phyloP scores from a whole-genome alignment of 2,888 invertebrate species.

The Pherbina coryleti region DNA sequence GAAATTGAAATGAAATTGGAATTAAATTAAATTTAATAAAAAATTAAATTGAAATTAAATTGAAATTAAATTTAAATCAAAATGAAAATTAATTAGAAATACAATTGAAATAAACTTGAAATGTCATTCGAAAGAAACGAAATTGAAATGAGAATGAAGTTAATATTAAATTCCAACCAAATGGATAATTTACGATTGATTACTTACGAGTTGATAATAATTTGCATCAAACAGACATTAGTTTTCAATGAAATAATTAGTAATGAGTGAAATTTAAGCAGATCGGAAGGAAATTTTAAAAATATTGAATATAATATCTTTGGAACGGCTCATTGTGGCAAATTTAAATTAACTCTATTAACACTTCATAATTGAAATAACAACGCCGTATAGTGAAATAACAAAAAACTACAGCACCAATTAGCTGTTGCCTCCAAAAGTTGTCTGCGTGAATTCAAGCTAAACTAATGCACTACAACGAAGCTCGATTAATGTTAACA shows the following conservation, averaged over 20 bases:
- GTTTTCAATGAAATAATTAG: too few species aligned
- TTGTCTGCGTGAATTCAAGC: neutral
- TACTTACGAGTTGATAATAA: too few species aligned
- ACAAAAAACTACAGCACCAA: neutral
- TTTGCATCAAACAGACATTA: too few species aligned
- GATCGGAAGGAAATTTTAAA: neutral
- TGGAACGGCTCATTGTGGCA: neutral
- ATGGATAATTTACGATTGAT: too few species aligned
- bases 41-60: neutral
- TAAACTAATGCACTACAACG: constrained; percentile 2
- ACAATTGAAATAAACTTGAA: neutral
- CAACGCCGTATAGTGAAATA: neutral
- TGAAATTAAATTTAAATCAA: neutral
- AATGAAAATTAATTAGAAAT: neutral
- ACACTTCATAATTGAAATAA: neutral
- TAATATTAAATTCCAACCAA: neutral
- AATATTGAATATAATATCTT: neutral
- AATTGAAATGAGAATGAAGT: neutral
- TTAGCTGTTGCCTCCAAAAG: neutral
- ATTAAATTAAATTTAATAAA: neutral
- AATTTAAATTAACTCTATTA: neutral
- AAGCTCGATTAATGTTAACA: neutral
- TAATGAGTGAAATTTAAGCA: neutral
- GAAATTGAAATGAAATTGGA: neutral
- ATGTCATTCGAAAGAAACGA: neutral